These are phyloP conservation scores for Sceloporus tristichus DNA, from an alignment of 2,113 vertebrate genomes.

Conservation along the genomic window DNA sequence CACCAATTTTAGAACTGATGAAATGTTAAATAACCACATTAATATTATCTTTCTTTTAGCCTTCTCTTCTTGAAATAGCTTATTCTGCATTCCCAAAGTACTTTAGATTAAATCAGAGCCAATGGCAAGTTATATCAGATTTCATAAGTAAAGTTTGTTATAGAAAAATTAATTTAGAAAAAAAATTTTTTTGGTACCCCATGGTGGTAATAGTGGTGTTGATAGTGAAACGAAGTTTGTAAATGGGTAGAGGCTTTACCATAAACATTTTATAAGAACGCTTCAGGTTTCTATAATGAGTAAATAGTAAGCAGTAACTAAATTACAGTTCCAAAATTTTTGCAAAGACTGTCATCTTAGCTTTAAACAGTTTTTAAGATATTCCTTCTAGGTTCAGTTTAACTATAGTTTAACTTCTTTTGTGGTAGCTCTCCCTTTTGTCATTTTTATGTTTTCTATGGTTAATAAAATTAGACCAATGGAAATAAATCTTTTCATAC, in stretches of 20 bases:
- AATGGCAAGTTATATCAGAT: constrained; percentile 55
- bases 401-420: neutral
- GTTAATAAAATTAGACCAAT: constrained; percentile 7
- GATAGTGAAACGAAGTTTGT: constrained; percentile 7
- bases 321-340: neutral
- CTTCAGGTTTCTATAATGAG: constrained; percentile 1
- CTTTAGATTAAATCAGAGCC: constrained; percentile 43
- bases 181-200: constrained; percentile 7
- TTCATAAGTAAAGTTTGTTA: constrained; percentile 41
- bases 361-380: neutral
- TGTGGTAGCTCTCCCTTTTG: neutral
- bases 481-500: constrained; percentile 29
- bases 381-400: neutral
- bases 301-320: constrained; percentile 4
- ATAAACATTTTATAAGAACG: neutral
- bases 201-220: constrained; percentile 30
- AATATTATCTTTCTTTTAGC: constrained; percentile 48
- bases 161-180: constrained; percentile 45
- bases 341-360: neutral
- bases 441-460: neutral
- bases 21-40: constrained; percentile 52
- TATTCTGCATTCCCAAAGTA: constrained; percentile 41
- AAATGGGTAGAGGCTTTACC: constrained; percentile 11
- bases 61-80: constrained; percentile 41
- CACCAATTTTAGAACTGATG: constrained; percentile 42